These are phyloP conservation scores for Hirundichthys speculiger DNA, from an alignment of 2,113 vertebrate genomes.

Conservation along the genomic window DNA sequence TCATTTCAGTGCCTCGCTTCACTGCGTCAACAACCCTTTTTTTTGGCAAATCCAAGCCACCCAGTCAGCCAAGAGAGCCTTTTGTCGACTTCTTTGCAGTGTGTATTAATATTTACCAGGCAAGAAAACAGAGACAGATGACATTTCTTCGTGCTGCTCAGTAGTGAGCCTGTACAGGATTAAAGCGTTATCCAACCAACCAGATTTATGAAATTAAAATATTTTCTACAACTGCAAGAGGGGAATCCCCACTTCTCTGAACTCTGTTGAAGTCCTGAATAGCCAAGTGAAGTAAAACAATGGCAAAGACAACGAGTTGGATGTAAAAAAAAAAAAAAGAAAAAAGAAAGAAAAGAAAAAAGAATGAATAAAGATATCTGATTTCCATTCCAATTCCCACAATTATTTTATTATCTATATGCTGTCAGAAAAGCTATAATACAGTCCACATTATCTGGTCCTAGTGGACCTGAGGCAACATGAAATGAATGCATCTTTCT, in stretches of 20 bases:
- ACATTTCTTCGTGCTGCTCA: conserved; percentile 23
- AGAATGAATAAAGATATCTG: not conserved
- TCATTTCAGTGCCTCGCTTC: conserved; percentile 54
- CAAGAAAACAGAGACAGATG: conserved; percentile 58
- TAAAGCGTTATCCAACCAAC: conserved; percentile 62
- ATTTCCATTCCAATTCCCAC: too few relatives aligned
- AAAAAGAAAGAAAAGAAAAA: too few relatives aligned
- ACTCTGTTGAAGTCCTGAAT: conserved; percentile 9
- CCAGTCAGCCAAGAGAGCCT: conserved; percentile 56
- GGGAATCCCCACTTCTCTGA: not conserved
- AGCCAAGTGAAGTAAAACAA: not conserved
- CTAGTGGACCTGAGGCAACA: too few relatives aligned
- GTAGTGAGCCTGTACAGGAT: conserved; percentile 56
- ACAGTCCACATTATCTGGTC: too few relatives aligned
- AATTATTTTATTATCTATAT: too few relatives aligned
- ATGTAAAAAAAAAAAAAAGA: too few relatives aligned
- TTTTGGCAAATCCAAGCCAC: conserved; percentile 58
- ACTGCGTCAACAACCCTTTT: conserved; percentile 52
- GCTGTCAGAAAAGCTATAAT: not conserved
- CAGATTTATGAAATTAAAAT: conserved; percentile 45
- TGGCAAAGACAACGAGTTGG: too few relatives aligned
- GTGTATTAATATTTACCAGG: conserved; percentile 76
- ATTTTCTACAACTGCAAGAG: conserved; percentile 12
- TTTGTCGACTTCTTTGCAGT: conserved; percentile 61
- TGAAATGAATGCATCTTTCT: conserved; percentile 2